These are phyloP conservation scores for Talpa occidentalis DNA, from an alignment of 2,113 vertebrate species.

Conservation along the genomic window DNA sequence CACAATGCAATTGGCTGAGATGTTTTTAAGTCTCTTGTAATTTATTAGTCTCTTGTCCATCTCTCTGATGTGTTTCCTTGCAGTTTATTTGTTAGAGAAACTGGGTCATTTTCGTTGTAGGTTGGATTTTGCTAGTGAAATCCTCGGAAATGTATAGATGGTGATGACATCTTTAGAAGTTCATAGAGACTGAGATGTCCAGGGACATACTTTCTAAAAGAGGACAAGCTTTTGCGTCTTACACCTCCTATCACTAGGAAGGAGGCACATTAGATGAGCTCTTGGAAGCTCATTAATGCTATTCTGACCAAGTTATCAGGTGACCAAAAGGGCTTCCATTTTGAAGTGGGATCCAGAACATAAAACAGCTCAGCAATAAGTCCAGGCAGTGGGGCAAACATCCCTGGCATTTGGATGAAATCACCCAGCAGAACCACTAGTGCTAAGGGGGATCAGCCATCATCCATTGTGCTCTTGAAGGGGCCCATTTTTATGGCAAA, in stretches of 20 bases:
- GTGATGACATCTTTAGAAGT: neutral
- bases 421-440: neutral
- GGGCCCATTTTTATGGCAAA: neutral
- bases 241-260: neutral
- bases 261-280: neutral
- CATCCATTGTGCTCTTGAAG: no score
- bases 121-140: constrained; percentile 36
- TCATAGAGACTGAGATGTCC: neutral
- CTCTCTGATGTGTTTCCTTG: neutral
- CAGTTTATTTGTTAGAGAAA: constrained; percentile 26
- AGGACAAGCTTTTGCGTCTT: neutral
- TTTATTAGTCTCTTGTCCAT: neutral
- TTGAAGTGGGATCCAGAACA: neutral
- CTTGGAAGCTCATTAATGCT: neutral
- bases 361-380: neutral
- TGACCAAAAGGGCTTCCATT: neutral
- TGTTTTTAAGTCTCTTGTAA: neutral
- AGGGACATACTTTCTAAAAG: neutral
- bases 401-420: neutral
- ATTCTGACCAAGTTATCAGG: neutral
- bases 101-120: neutral
- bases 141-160: neutral
- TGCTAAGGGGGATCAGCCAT: neutral
- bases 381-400: neutral
- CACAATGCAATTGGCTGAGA: neutral